Base-by-base conservation (phyloP, 2,113 vertebrate genomes). In the Lophura nycthemera region DNA sequence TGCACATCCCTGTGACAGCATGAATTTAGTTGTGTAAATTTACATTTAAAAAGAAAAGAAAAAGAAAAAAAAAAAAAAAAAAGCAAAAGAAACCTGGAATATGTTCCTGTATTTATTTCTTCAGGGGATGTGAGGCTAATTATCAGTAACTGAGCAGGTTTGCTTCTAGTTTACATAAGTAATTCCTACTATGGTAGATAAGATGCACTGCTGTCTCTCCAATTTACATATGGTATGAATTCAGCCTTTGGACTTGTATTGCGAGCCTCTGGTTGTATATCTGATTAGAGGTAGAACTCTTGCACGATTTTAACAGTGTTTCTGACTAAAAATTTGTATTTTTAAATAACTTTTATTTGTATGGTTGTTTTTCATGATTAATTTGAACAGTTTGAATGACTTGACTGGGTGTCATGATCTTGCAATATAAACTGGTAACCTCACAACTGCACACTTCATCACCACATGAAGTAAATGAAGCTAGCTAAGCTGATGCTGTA, bases 401-500 rank as follows among this genome's bases (percentile, higher is more conserved):
- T 98, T 98, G 95, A 96, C 96, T 96, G 93, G 96, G 92, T 97
- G 97, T 98, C 96, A 98, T 97, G 97, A 97, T 86, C 96, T 98
- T 98, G 98, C 98, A 98, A 98, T 98, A 98, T 95, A 98, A 99
- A 99, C 99, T 97, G 96, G 99, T 99, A 99, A 99, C 99, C 99
- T 99, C 99, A 99, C 98, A 98, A 98, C 98, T 98, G 98, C 94
- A 96, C 97, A 97, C 98, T 99, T 99, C 99, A 98, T 99, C 97
- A 97, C 97, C 92, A 97, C 95, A 82, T 99, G 99, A 99, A 99
- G 99, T 99, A 99, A 98, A 99, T 99, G 98, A 99, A 99, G 99
- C 99, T 99, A 99, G 98, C 98, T 99, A 98, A 98, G 98, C 99
- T 98, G 98, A 99, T 98, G 98, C 99, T 98, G 98, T 99, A 98